phyloP scores from a whole-genome alignment of 2,797 vertebrate genomes.

The Micropoecilia bifurca region DNA sequence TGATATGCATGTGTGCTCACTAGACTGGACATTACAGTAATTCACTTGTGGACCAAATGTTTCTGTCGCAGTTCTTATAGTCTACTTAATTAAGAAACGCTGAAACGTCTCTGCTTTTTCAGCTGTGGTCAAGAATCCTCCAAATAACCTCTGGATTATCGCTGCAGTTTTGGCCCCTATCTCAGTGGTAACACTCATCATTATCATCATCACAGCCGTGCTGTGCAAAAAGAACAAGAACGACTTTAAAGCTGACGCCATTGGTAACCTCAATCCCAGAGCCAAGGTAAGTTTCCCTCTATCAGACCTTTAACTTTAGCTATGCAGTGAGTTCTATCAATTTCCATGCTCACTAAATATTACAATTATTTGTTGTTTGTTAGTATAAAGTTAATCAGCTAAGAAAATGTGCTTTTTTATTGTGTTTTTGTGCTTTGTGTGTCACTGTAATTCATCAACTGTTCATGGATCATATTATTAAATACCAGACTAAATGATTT shows the following conservation, averaged over 20 bases:
- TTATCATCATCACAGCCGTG: slow-evolving; percentile 97
- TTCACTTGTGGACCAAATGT: slow-evolving; percentile 6
- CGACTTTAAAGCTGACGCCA: slow-evolving; percentile 94
- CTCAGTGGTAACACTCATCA: slow-evolving; percentile 93
- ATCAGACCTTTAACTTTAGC: background rate
- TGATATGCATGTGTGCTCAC: no score
- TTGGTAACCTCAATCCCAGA: slow-evolving; percentile 93
- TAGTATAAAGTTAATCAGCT: background rate
- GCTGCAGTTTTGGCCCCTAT: slow-evolving; percentile 96
- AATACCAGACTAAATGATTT: background rate
- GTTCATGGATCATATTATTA: background rate
- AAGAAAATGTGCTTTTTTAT: background rate
- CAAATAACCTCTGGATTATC: slow-evolving; percentile 98
- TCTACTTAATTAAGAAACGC: slow-evolving; percentile 11
- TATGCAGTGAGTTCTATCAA: background rate
- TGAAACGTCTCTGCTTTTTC: slow-evolving; percentile 37
- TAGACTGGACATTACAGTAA: background rate
- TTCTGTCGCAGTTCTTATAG: slow-evolving; percentile 10
- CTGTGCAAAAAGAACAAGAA: slow-evolving; percentile 98
- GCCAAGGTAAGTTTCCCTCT: slow-evolving; percentile 84
- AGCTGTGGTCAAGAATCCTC: slow-evolving; percentile 97
- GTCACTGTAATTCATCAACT: background rate
- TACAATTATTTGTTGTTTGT: background rate
- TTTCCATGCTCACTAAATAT: slow-evolving; percentile 10
- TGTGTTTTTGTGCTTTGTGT: background rate